Conservation (phyloP, 2,797 vertebrate species). For the Knipowitschia caucasica region DNA sequence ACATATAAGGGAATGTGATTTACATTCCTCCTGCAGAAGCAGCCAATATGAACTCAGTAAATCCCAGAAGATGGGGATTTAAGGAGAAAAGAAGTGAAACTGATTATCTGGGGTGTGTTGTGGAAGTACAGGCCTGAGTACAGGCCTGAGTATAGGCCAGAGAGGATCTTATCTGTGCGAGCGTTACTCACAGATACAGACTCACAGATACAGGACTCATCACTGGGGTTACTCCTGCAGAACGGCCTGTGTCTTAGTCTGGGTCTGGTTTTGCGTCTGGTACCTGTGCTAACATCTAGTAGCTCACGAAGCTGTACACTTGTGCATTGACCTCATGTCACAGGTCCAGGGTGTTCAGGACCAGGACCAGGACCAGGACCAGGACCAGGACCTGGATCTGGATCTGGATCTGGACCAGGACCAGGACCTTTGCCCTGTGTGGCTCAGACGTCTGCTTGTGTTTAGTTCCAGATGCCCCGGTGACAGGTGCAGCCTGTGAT, state of each 20-base stretch:
- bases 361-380: slow-evolving; percentile 66
- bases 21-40: slow-evolving; percentile 84
- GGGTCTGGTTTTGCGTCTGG: slow-evolving; percentile 51
- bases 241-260: too few species aligned
- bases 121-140: too few species aligned
- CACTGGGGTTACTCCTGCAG: too few species aligned
- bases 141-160: slow-evolving; percentile 61
- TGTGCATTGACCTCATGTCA: slow-evolving; percentile 39
- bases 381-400: too few species aligned
- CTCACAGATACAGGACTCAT: too few species aligned
- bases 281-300: too few species aligned
- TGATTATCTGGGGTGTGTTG: too few species aligned
- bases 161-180: too few species aligned
- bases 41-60: slow-evolving; percentile 87
- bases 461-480: slow-evolving; percentile 97
- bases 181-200: too few species aligned
- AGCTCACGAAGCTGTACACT: slow-evolving; percentile 13
- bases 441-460: slow-evolving; percentile 76
- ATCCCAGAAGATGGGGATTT: slow-evolving; percentile 84
- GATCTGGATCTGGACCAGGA: slow-evolving; percentile 56
- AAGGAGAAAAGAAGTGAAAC: slow-evolving; percentile 78
- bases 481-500: slow-evolving; percentile 90
- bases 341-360: slow-evolving; percentile 51
- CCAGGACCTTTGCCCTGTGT: slow-evolving; percentile 56
- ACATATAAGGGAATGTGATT: slow-evolving; percentile 82